These are phyloP conservation scores for Netta rufina DNA, from an alignment of 2,797 vertebrate species.

Conservation along the genomic window DNA sequence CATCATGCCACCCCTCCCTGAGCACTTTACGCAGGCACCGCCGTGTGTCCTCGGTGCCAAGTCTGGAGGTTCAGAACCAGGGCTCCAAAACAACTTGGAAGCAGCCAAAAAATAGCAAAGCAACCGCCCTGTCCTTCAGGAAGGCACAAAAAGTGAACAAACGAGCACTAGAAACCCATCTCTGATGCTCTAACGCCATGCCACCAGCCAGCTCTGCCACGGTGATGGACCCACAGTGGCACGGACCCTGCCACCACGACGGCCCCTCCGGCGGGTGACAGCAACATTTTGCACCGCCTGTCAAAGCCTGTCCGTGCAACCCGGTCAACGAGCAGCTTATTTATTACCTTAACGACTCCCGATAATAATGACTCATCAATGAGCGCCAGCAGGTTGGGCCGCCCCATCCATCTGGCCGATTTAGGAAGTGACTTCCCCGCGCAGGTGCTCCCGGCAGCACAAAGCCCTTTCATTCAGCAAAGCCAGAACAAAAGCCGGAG, in stretches of 20 bases:
- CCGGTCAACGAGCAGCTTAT: not conserved
- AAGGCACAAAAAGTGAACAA: not conserved
- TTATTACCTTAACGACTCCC: not conserved
- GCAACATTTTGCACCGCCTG: not conserved
- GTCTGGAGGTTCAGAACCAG: not conserved
- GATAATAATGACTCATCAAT: not conserved
- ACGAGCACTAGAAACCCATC: not conserved
- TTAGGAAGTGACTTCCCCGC: not conserved
- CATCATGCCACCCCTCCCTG: not conserved
- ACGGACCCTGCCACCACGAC: not conserved
- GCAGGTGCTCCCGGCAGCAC: not conserved
- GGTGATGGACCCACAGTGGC: accelerated
- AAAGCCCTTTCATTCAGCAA: not conserved
- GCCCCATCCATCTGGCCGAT: not conserved
- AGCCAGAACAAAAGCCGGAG: not conserved
- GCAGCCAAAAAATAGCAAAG: accelerated
- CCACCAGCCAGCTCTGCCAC: accelerated
- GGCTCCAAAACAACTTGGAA: accelerated
- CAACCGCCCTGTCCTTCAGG: accelerated
- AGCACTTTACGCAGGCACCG: accelerated
- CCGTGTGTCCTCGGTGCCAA: accelerated
- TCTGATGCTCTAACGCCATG: accelerated
- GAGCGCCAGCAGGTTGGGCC: not conserved
- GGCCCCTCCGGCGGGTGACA: not conserved
- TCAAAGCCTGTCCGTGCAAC: not conserved